Evolutionary conservation across 2,888 invertebrate genomes (phyloP), one percentile per base, ranked within the genome.

Genomic region (Mythimna impura): DNA sequence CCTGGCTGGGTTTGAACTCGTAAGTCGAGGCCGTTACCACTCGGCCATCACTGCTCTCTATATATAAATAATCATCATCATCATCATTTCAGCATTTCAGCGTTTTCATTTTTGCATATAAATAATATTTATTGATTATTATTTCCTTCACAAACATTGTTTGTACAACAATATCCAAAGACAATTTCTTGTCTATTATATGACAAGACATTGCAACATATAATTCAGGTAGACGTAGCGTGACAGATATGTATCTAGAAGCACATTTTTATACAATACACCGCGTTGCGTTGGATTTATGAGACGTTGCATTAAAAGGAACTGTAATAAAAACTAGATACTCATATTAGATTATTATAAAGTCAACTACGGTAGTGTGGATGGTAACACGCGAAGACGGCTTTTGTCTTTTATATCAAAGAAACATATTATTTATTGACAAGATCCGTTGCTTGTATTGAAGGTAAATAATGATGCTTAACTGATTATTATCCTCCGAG

Each of bases 251-350:
- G 43, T 73, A 80, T 80, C 83, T 66, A n/a, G 25, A 25, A 63
- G 78, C 47, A 61, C 69, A 67, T 70, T 69, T 66, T 78, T 71
- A 73, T 76, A 78, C 71, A 55, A 68, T 61, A 67, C 67, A 67
- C 65, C 79, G 72, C 72, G 22, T 66, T 78, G 84, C 61, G 30
- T 79, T 60, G 57, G 63, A 82, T 82, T 80, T 82, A 79, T 79
- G 66, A 69, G 57, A 78, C 79, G 50, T 72, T 62, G 50, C 61
- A 82, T 68, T 80, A 66, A 72, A 64, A 64, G 55, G 47, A 71
- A 71, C 54, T 58, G 14, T 20, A 22, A 54, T 50, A 71, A 76
- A 68, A 82, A 80, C 63, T 64, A 79, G 73, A 61, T 69, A 43
- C 43, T 14, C 43, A 14, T 43, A 73, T 72, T 68, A 68, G 67